Evolutionary conservation across 2,113 vertebrate genomes (phyloP).

Genomic region (Esox niger): DNA sequence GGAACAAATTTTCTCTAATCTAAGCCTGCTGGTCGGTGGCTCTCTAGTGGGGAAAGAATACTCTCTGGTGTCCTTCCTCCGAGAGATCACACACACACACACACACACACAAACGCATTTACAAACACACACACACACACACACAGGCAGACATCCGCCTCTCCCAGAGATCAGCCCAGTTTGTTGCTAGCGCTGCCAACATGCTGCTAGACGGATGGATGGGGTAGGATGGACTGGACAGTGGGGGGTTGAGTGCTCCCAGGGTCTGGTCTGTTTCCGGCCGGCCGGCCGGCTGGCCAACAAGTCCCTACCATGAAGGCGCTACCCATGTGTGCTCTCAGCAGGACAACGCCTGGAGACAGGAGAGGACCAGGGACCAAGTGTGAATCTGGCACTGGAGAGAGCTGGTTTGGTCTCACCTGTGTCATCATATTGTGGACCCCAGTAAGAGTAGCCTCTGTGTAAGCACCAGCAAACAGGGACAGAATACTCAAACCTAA

Average conservation of each 20-base stretch:
- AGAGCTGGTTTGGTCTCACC: conserved; percentile 38
- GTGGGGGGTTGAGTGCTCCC: conserved; percentile 39
- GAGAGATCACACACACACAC: too few relatives aligned
- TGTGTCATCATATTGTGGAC: too few relatives aligned
- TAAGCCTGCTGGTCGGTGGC: conserved; percentile 76
- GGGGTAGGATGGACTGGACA: conserved; percentile 17
- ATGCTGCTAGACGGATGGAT: conserved; percentile 60
- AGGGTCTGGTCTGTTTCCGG: conserved; percentile 41
- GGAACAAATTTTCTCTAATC: conserved; percentile 87
- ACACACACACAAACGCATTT: too few relatives aligned
- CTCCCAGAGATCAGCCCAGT: conserved; percentile 46
- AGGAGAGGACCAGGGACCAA: conserved; percentile 44
- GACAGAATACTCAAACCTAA: too few relatives aligned
- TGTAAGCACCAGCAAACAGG: too few relatives aligned
- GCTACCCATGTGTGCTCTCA: conserved; percentile 65
- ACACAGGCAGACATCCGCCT: conserved; percentile 6
- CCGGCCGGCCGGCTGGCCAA: conserved; percentile 15
- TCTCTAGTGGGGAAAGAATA: conserved; percentile 73
- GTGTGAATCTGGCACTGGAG: conserved; percentile 56
- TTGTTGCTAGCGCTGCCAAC: conserved; percentile 66
- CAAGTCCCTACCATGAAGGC: conserved; percentile 53
- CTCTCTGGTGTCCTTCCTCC: conserved; percentile 61
- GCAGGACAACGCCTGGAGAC: conserved; percentile 58
- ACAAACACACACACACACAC: too few relatives aligned
- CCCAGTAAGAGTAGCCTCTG: too few relatives aligned